Percentiles rank a stretch among this genome's conserved stretches.
Evolutionary conservation across 2,888 invertebrate species (phyloP).

Genomic region (Drosophila subsilvestris): DNA sequence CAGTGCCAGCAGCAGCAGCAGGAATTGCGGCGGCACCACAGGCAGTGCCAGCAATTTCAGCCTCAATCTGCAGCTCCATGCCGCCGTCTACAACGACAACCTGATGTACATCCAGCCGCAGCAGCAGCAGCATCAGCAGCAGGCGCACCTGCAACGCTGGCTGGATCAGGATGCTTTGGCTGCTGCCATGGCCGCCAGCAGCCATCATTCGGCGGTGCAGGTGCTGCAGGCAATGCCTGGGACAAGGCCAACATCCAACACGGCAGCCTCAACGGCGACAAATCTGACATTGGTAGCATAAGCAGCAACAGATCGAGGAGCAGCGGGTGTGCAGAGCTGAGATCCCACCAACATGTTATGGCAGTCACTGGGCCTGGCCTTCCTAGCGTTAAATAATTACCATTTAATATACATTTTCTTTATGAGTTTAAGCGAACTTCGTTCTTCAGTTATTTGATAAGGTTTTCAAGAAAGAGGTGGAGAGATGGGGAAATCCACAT

Average conservation of each 20-base stretch:
- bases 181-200: conserved; percentile 50
- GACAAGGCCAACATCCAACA: conserved; percentile 5
- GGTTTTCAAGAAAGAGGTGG: conserved; percentile 39
- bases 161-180: conserved; percentile 85
- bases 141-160: conserved; percentile 86
- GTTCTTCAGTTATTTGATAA: conserved; percentile 13
- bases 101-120: conserved; percentile 69
- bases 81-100: conserved; percentile 86
- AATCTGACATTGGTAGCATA: conserved; percentile 67
- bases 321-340: neutral
- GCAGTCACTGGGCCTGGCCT: conserved; percentile 47
- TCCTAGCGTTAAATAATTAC: conserved; percentile 17
- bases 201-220: conserved; percentile 13
- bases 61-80: conserved; percentile 85
- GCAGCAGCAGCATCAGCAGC: conserved; percentile 55
- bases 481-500: conserved; percentile 5
- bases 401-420: conserved; percentile 21
- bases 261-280: conserved; percentile 42
- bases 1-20: conserved; percentile 73
- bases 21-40: conserved; percentile 37
- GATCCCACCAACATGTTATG: conserved; percentile 37
- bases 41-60: conserved; percentile 81
- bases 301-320: conserved; percentile 5
- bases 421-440: conserved; percentile 35
- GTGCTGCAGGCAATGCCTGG: conserved; percentile 30